phyloP scores from a whole-genome alignment of 2,113 vertebrate species.

The Steatornis caripensis region DNA sequence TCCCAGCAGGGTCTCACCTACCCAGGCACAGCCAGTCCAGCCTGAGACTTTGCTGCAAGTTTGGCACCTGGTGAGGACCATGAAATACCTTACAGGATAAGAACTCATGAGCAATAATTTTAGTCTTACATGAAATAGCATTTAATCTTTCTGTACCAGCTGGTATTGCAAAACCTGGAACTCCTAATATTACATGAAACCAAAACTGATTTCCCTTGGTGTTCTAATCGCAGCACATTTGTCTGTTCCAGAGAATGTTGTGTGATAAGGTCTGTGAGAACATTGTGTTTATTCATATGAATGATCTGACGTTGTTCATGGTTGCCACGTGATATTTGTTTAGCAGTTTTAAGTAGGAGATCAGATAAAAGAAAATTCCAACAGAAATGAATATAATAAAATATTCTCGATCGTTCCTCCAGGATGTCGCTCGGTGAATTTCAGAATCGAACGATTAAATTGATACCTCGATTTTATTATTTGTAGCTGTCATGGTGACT shows the following conservation, averaged over 20 bases:
- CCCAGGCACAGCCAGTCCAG: neutral
- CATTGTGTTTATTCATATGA: neutral
- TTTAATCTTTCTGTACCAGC: neutral
- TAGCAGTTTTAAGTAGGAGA: neutral
- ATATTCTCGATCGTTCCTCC: neutral
- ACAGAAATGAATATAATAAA: neutral
- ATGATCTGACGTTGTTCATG: neutral
- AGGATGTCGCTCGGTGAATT: neutral
- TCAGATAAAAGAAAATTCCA: neutral
- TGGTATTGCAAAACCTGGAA: neutral
- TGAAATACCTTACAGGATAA: neutral
- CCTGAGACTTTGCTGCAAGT: neutral
- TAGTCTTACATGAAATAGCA: neutral
- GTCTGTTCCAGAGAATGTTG: neutral
- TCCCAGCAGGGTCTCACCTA: neutral
- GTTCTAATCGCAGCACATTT: slow-evolving; percentile 38
- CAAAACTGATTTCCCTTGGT: slow-evolving; percentile 22
- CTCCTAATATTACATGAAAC: neutral
- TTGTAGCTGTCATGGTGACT: neutral
- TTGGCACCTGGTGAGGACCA: neutral
- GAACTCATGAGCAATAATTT: neutral
- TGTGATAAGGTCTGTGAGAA: neutral
- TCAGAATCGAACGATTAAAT: neutral
- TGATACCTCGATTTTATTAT: neutral
- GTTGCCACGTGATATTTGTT: slow-evolving; percentile 19